Conservation (phyloP, 2,113 vertebrate genomes). For the Prinia subflava region DNA sequence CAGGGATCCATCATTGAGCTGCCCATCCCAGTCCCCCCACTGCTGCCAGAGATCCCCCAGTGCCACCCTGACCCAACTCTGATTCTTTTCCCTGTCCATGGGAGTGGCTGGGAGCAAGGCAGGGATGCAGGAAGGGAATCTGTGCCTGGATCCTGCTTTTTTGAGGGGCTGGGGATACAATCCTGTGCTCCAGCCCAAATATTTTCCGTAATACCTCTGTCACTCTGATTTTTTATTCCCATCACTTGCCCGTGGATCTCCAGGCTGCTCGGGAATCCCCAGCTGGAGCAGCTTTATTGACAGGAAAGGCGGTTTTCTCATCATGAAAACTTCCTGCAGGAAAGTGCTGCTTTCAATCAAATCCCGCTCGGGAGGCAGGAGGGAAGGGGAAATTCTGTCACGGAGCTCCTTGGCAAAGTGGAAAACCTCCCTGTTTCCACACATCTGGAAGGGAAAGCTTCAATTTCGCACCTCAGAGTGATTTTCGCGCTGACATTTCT, state of each 20-base stretch:
- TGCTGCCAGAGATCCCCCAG: background rate
- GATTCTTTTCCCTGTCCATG: accelerated
- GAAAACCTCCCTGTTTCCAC: background rate
- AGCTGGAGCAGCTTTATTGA: background rate
- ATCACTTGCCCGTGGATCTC: background rate
- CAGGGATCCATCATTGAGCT: background rate
- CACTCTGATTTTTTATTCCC: accelerated
- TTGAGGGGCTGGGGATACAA: background rate
- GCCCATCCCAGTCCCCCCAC: background rate
- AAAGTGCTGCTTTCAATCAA: background rate
- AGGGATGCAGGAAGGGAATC: background rate
- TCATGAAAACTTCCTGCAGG: background rate
- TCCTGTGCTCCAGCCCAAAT: accelerated
- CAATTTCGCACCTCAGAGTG: background rate
- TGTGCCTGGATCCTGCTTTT: background rate
- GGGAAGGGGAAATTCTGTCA: background rate
- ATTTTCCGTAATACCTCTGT: background rate
- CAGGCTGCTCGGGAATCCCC: background rate
- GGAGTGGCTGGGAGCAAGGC: accelerated
- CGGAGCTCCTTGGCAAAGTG: background rate
- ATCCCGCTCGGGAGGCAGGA: background rate
- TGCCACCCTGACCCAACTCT: background rate
- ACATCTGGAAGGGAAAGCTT: background rate
- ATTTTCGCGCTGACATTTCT: background rate
- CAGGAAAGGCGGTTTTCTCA: background rate